Percentiles rank a stretch among this genome's conserved stretches.
These are phyloP conservation scores for Chymomyza costata DNA, from an alignment of 1,140 invertebrate genomes.

Conservation along the genomic window DNA sequence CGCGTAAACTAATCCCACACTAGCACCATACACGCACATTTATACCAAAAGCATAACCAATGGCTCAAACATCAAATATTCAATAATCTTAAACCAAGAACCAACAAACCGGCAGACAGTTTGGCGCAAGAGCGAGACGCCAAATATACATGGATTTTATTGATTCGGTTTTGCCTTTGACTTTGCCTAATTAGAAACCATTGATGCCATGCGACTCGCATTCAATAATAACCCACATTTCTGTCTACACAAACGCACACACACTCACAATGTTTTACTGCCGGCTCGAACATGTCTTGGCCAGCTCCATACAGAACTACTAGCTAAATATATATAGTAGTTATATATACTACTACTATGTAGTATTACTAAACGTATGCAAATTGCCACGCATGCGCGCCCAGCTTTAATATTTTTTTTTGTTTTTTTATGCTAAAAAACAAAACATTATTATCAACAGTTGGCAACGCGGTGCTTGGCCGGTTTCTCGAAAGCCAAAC, in stretches of 20 bases:
- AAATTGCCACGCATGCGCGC: slow-evolving; percentile 45
- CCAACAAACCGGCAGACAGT: slow-evolving; percentile 2
- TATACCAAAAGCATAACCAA: slow-evolving; percentile 36
- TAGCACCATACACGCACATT: slow-evolving; percentile 32
- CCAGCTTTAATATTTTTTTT: slow-evolving; percentile 22
- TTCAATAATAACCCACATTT: slow-evolving; percentile 66
- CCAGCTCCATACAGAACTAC: too few species aligned
- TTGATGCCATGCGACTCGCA: slow-evolving; percentile 18
- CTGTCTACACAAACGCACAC: neutral
- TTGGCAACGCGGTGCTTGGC: slow-evolving; percentile 10
- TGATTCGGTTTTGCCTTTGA: neutral
- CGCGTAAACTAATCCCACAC: slow-evolving; percentile 54
- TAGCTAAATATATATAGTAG: too few species aligned
- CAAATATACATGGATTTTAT: neutral
- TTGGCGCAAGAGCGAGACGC: slow-evolving; percentile 13
- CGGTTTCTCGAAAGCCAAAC: slow-evolving; percentile 45
- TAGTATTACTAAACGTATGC: too few species aligned
- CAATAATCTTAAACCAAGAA: slow-evolving; percentile 16
- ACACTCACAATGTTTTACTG: too few species aligned
- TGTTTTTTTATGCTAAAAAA: slow-evolving; percentile 5
- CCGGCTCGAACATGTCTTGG: too few species aligned
- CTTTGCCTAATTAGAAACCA: slow-evolving; percentile 43
- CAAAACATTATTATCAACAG: slow-evolving; percentile 3
- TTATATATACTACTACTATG: too few species aligned
- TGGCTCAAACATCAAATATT: slow-evolving; percentile 14